phyloP scores from a whole-genome alignment of 2,888 invertebrate genomes.

The Drosophila barbarae region DNA sequence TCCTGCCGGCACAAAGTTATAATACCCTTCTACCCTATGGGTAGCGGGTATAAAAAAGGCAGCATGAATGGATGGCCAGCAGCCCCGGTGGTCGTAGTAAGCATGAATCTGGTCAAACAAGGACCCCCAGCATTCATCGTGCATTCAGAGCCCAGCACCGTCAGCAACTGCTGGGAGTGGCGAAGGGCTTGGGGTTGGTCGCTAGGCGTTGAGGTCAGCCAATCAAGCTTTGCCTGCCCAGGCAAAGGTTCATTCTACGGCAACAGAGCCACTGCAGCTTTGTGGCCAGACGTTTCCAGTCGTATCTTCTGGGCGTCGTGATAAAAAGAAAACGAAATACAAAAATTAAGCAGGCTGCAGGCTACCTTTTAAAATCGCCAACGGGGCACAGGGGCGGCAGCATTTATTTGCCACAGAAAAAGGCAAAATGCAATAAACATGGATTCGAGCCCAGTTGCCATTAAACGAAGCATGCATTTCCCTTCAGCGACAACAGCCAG shows the following conservation, averaged over 20 bases:
- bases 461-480: constrained; percentile 66
- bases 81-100: constrained; percentile 20
- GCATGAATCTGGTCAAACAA: constrained; percentile 55
- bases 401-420: constrained; percentile 39
- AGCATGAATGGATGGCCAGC: constrained; percentile 29
- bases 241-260: constrained; percentile 56
- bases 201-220: constrained; percentile 50
- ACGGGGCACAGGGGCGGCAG: constrained; percentile 6
- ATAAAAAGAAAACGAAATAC: constrained; percentile 8
- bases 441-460: constrained; percentile 52
- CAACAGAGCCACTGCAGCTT: constrained; percentile 32
- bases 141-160: constrained; percentile 20
- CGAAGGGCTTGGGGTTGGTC: neutral
- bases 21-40: too few species aligned
- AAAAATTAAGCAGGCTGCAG: constrained; percentile 52
- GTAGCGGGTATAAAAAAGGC: constrained; percentile 20
- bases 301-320: constrained; percentile 38
- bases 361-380: constrained; percentile 12
- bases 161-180: constrained; percentile 3
- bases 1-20: too few species aligned
- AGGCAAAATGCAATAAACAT: constrained; percentile 66
- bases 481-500: constrained; percentile 25
- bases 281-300: constrained; percentile 45
- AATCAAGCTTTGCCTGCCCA: constrained; percentile 61
- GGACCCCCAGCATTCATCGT: constrained; percentile 21